Evolutionary conservation across 1,140 invertebrate genomes (phyloP), one percentile per base, ranked within the genome.

Genomic region (Spodoptera frugiperda): DNA sequence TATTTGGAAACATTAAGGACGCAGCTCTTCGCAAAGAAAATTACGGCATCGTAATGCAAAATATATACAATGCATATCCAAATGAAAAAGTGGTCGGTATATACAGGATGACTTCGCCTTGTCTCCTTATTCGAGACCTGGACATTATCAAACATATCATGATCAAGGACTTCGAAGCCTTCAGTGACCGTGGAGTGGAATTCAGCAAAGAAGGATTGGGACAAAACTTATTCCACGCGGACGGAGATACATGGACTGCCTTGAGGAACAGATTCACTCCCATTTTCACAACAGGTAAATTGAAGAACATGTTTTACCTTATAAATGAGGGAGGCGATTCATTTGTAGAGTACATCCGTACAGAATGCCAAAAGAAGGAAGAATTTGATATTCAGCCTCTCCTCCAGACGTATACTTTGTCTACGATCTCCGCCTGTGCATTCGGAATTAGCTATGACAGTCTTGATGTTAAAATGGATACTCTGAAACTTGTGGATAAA

Each of bases 91-190:
- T 82, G 2, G 74, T 88, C 25, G 90, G 90, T 6, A 55, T 89
- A 8, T 91, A 79, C 53, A 80, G 80, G 49, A 74, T 84, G 76
- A 80, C 87, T 14, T 88, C 92, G 2, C 95, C 95, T 0, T 82
- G 87, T 2, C 75, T 95, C 6, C 77, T 95, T 0, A 53, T 95
- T 0, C 88, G 94, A 12, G 95, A 96, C 84, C 89, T 95, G 21
- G 94, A 95, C 8, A 79, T 97, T 1, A 93, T 96, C 0, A 96
- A 95, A 82, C 86, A 93, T 25, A 92, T 96, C 3, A 75, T 96
- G 30, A 92, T 95, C 11, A 95, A 95, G 82, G 95, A 96, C 78
- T 96, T 96, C 59, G 80, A 90, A 19, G 82, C 90, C 17, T 96
- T 96, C 46, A 78, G 89, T 44, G 93, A 95, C 68, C 93, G 94